These are phyloP conservation scores for Anas platyrhynchos DNA, from an alignment of 2,113 vertebrate species.

Conservation along the genomic window DNA sequence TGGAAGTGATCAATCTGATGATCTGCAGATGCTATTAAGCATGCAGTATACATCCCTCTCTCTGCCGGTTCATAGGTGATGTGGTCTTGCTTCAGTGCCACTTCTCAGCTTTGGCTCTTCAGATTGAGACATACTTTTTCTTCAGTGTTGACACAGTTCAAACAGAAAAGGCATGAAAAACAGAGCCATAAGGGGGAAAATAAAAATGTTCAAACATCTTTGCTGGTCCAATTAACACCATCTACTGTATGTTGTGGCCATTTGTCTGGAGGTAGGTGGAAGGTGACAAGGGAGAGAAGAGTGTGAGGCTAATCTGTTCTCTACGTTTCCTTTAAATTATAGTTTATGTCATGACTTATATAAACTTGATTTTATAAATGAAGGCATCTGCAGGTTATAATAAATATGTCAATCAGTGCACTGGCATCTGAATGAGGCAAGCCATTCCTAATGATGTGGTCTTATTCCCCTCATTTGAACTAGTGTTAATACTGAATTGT, in stretches of 20 bases:
- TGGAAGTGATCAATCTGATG: not conserved
- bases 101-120: not conserved
- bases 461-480: not conserved
- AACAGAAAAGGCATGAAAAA: not conserved
- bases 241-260: not conserved
- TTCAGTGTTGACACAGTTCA: not conserved
- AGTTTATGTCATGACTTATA: not conserved
- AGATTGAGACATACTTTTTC: not conserved
- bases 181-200: not conserved
- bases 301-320: not conserved
- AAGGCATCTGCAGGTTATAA: not conserved
- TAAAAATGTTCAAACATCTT: not conserved
- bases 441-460: not conserved
- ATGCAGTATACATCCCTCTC: not conserved
- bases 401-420: not conserved
- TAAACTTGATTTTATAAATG: not conserved
- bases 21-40: not conserved
- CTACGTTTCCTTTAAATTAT: not conserved
- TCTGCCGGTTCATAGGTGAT: not conserved
- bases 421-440: not conserved
- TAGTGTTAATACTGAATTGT: not conserved
- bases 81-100: not conserved
- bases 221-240: not conserved
- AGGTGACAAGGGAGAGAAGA: not conserved
- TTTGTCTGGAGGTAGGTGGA: not conserved